Evolutionary conservation across 2,888 invertebrate species (phyloP), one percentile per base, ranked within the genome.

Genomic region (Linnaemya tessellans): DNA sequence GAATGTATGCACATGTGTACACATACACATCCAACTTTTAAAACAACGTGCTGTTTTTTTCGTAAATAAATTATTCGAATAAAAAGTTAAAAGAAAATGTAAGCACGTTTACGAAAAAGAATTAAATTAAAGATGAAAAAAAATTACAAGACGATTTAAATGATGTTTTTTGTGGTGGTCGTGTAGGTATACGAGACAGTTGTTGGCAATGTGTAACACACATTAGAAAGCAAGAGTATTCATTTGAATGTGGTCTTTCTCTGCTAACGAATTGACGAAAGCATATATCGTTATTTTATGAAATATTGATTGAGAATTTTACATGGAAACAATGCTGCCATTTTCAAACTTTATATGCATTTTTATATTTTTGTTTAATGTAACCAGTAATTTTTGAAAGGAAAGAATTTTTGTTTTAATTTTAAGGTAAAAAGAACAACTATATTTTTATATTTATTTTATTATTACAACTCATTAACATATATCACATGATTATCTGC

Each of bases 81-180:
- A 80, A 56, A 80, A 74, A 51, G 0, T 58, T 30, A 18, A 73
- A 60, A 15, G 60, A 67, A 80, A 70, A 41, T 74, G 46, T 18
- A 54, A 86, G 62, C 80, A 84, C 84, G 78, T 79, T 84, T 79
- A 56, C 41, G 30, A 68, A 78, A 60, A 62, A 46, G 56, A 67
- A 86, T 64, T 64, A 74, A 83, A 67, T 43, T 38, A 71, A 67
- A 35, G 60, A 60, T 35, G 13, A 51, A 78, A 20, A 60, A n/a
- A 30, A 73, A 20, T 10, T 54, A 77, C 71, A 58, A 74, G 43
- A 43, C 49, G 56, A 25, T 68, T 62, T 74, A 54, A 58, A 51
- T 10, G n/a, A 3, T 65, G 43, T 3, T 54, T n/a, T 56, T 54
- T 30, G n/a, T 30, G 5, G 5, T 30, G 30, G 3, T 30, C 5